phyloP scores from a whole-genome alignment of 2,113 vertebrate genomes.

The Hemibagrus wyckioides region DNA sequence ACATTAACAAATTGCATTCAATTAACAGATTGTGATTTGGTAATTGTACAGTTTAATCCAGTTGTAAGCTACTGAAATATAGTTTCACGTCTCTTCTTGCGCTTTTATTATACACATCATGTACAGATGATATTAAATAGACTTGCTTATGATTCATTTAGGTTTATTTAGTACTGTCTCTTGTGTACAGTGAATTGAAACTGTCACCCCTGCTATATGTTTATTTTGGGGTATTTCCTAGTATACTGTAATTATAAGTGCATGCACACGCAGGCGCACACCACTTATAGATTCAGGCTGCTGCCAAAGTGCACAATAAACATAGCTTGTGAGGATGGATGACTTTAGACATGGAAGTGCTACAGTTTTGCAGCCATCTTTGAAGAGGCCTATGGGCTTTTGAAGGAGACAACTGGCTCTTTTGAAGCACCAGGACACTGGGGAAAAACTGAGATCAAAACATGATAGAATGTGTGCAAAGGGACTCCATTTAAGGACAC shows the following conservation, averaged over 20 bases:
- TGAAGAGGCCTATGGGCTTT: conserved; percentile 47
- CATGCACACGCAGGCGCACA: not conserved
- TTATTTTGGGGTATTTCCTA: conserved; percentile 29
- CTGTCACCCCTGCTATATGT: not conserved
- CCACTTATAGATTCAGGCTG: conserved; percentile 16
- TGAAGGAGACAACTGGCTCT: conserved; percentile 33
- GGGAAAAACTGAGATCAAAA: conserved; percentile 49
- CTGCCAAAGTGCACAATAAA: conserved; percentile 23
- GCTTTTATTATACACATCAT: not conserved
- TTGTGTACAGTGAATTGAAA: not conserved
- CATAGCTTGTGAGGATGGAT: conserved; percentile 15
- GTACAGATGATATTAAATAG: not conserved
- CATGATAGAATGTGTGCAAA: conserved; percentile 49
- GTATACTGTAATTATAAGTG: conserved; percentile 27
- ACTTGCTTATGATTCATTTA: not conserved
- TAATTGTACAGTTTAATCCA: conserved; percentile 12
- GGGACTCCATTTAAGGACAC: conserved; percentile 42
- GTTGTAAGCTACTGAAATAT: not conserved
- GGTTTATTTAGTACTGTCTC: not conserved
- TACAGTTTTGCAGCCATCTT: conserved; percentile 42
- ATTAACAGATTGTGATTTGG: conserved; percentile 12
- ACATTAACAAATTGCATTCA: conserved; percentile 16
- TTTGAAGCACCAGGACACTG: conserved; percentile 55
- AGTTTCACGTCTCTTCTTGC: not conserved
- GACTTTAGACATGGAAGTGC: conserved; percentile 18